A percentile compares a stretch with the other conserved stretches of the same genome.
These are phyloP conservation scores for Eupithecia subfuscata DNA, from an alignment of 2,888 invertebrate species.

Conservation along the genomic window DNA sequence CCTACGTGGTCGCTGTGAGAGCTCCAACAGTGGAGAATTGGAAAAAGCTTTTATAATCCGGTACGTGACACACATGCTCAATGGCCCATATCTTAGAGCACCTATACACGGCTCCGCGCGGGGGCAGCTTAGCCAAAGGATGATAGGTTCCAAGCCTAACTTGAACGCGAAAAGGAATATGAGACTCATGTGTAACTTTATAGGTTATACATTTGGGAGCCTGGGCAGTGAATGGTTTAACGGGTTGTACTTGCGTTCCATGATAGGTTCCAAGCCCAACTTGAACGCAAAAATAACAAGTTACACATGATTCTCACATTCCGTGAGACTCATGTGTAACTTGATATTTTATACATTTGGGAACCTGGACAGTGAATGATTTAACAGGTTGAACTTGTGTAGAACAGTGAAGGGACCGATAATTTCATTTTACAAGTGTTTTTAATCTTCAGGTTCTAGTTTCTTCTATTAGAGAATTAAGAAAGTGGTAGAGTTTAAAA, in stretches of 20 bases:
- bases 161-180: background rate
- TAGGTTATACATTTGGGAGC: background rate
- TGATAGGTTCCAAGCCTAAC: background rate
- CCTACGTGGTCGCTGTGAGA: conserved; percentile 79
- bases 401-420: background rate
- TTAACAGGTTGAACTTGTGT: background rate
- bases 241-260: background rate
- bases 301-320: too few relatives aligned
- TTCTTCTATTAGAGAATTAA: background rate
- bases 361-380: background rate
- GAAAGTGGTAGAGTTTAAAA: background rate
- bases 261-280: too few relatives aligned
- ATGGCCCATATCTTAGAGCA: conserved; percentile 64
- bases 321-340: background rate
- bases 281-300: too few relatives aligned
- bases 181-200: background rate
- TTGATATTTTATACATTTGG: background rate
- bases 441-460: background rate
- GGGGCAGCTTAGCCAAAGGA: conserved; percentile 2
- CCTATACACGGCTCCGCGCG: conserved; percentile 46
- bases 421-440: background rate
- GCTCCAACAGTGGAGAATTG: conserved; percentile 82
- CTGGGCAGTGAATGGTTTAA: background rate
- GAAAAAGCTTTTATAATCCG: conserved; percentile 85
- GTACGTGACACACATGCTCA: conserved; percentile 81